Percentiles rank a stretch among this genome's conserved stretches.
Conservation (phyloP, 2,113 vertebrate species). For the Grammomys dolichurus region DNA sequence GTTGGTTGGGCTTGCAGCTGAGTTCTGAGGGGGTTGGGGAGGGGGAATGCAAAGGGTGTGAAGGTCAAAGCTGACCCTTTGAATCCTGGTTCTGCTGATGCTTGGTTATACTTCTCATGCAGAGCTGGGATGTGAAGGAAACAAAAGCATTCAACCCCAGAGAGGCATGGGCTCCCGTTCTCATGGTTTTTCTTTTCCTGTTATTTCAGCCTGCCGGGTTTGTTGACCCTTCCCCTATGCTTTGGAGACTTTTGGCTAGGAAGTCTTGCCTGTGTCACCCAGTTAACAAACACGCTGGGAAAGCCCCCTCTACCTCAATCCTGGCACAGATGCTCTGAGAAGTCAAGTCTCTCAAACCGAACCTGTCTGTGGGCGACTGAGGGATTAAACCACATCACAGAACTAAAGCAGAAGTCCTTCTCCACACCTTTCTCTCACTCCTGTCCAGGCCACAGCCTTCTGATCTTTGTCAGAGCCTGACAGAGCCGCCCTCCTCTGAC, state of each 20-base stretch:
- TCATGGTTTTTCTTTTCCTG: background rate
- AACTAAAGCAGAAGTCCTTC: background rate
- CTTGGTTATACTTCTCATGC: background rate
- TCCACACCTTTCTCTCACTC: background rate
- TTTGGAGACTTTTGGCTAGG: background rate
- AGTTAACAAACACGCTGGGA: background rate
- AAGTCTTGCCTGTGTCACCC: background rate
- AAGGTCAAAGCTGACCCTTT: background rate
- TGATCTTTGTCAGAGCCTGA: background rate
- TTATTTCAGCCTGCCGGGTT: background rate
- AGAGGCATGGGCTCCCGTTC: background rate
- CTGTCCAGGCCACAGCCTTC: background rate
- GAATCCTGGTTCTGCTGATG: background rate
- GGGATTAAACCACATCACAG: background rate
- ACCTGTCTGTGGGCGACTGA: background rate
- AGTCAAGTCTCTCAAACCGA: background rate
- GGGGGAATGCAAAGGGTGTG: background rate
- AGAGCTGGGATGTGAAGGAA: background rate
- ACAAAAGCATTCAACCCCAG: accelerated
- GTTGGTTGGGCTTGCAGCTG: background rate
- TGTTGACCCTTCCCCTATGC: background rate
- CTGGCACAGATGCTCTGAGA: background rate
- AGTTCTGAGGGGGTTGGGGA: background rate
- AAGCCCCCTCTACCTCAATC: background rate
- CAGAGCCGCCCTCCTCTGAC: background rate